Base-by-base conservation (phyloP, 1,140 invertebrate genomes). In the Melipona quadrifasciata region DNA sequence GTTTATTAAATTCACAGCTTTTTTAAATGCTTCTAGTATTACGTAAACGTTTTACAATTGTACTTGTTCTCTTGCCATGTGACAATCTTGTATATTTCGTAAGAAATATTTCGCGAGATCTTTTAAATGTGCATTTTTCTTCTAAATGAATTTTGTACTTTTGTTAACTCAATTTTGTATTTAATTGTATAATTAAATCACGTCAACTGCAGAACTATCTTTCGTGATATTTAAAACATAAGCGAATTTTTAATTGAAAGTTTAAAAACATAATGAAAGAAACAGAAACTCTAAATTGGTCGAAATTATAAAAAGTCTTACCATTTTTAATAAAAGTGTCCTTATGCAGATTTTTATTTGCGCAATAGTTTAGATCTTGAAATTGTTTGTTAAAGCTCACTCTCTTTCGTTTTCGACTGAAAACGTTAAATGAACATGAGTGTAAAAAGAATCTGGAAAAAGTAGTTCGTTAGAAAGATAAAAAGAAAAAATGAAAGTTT, bases 101-200 rank as follows among this genome's bases (percentile, higher is more conserved):
- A 39, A 70, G 64, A 82, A 76, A 76, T 82, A 77, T 77, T 68
- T 47, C 0, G 31, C 64, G 64, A 77, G 73, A 77, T 57, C 53
- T 51, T n/a, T 8, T 1, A 0, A 2, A 34, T 31, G 12, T 1
- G 67, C 12, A 17, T 21, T 57, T 27, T 16, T 64, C n/a, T 31
- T 73, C 19, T n/a, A 34, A 31, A 31, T 16, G 8, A 12, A 27
- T 17, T 24, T 74, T 19, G 3, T 74, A 31, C 2, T 21, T 57
- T 10, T 14, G 39, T 14, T 6, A 14, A 24, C 39, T 24, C 67
- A 58, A 2, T 58, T 58, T 24, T 58, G 3, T 12, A 58, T 58
- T 58, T 24, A n/a, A n/a, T n/a, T n/a, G n/a, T n/a, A n/a, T 10
- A 8, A 47, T 8, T 47, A 47, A 47, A 47, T 47, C 39, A 8